Evolutionary conservation across 2,888 invertebrate species (phyloP).

Genomic region (Zaprionus lineosus): DNA sequence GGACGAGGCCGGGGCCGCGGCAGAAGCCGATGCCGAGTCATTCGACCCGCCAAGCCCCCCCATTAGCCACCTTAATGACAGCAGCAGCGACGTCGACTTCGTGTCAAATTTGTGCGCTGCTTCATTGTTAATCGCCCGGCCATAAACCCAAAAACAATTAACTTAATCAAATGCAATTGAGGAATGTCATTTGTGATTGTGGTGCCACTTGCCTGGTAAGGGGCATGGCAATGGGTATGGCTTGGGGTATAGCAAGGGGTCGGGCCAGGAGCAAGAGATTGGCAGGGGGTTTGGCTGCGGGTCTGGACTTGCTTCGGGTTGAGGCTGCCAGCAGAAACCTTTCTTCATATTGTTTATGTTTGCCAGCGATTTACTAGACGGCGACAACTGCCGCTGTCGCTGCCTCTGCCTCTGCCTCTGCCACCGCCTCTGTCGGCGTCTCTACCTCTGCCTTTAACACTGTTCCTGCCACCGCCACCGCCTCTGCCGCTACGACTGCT

Average conservation of each 20-base stretch:
- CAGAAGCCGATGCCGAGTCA: neutral
- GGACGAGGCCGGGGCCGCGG: neutral
- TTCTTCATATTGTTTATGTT: conserved; percentile 41
- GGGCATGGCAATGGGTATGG: no score
- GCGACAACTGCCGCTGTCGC: conserved; percentile 5
- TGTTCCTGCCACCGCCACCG: no score
- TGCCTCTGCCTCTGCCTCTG: no score
- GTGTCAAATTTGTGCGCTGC: conserved; percentile 65
- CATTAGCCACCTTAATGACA: conserved; percentile 49
- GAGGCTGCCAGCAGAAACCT: conserved; percentile 30
- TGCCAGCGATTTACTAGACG: conserved; percentile 18
- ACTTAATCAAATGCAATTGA: conserved; percentile 76
- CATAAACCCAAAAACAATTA: conserved; percentile 74
- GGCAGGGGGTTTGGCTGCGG: no score
- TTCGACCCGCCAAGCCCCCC: neutral
- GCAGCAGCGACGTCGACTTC: conserved; percentile 30
- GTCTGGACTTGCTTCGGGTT: conserved; percentile 5
- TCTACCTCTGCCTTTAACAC: no score
- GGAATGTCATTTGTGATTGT: conserved; percentile 76
- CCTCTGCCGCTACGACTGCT: no score
- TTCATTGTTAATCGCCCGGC: conserved; percentile 68
- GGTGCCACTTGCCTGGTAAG: conserved; percentile 49
- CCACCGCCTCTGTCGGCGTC: no score
- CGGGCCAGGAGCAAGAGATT: no score
- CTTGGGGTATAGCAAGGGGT: no score